These are phyloP conservation scores for Epiperipatus broadwayi DNA, from an alignment of 2,888 invertebrate genomes.

Conservation along the genomic window DNA sequence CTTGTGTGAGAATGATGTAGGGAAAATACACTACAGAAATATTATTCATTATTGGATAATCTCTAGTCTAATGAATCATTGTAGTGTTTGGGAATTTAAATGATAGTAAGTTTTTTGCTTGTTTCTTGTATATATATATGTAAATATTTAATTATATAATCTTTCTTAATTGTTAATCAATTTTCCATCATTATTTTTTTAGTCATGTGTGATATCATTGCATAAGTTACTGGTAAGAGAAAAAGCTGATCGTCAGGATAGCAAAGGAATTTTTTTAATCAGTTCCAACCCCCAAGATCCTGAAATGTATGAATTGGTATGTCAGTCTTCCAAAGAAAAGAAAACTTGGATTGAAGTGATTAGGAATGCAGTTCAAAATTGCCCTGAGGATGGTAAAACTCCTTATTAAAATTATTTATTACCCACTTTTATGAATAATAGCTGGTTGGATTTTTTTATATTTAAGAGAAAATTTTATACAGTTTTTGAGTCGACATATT, in stretches of 20 bases:
- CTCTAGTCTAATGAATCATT: too few species aligned
- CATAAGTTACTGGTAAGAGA: constrained; percentile 77
- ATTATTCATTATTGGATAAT: too few species aligned
- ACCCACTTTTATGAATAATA: too few species aligned
- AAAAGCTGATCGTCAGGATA: constrained; percentile 67
- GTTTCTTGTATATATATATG: neutral
- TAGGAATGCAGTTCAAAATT: constrained; percentile 58
- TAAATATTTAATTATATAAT: neutral
- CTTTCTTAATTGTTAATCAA: neutral
- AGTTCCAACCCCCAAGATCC: constrained; percentile 73
- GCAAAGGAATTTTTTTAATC: constrained; percentile 72
- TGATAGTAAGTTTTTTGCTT: neutral
- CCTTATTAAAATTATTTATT: too few species aligned
- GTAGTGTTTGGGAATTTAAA: too few species aligned
- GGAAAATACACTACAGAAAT: too few species aligned
- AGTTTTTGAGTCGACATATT: too few species aligned
- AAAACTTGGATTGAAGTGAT: constrained; percentile 73
- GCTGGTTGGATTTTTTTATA: too few species aligned
- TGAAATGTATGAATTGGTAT: constrained; percentile 85
- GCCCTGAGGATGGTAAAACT: constrained; percentile 47
- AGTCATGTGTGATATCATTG: constrained; percentile 79
- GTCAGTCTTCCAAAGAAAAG: constrained; percentile 68
- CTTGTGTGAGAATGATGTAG: too few species aligned
- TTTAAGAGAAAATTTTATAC: too few species aligned
- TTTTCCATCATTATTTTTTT: constrained; percentile 20